Base-by-base conservation (phyloP, 1,140 invertebrate genomes). In the Pentalonia nigronervosa region DNA sequence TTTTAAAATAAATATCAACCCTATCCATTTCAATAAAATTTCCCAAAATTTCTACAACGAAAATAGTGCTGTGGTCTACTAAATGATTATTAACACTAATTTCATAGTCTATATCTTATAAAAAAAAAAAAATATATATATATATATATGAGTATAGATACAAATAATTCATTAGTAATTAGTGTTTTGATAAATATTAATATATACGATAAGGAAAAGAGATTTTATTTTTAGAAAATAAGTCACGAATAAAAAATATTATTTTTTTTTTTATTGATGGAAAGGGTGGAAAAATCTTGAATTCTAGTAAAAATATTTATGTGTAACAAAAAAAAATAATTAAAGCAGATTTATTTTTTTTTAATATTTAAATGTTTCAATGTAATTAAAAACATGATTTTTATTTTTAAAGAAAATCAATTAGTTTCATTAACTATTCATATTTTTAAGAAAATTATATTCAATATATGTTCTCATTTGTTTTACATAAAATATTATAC, bases 151-250 rank as follows among this genome's bases (percentile, higher is more conserved):
- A 86, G 8, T 2, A 8, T 45, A 86, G 45, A 30, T 14, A 86
- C 45, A 86, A 86, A 86, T 86, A 86, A 86, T n/a, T 47, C 45
- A 86, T 86, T 86, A 86, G 84, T 47, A 14, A 86, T 86, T 86
- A 86, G 84, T 47, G 25, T 86, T 86, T 86, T 45, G 84, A 86
- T 47, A 47, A 86, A n/a, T 11, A 86, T 86, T 86, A 86, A 86
- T 86, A 45, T 86, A 86, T 41, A 86, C 25, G 47, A 47, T 47
- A 45, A 25, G 45, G 23, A 45, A 86, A 25, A 25, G 3, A 30
- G 0, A 30, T 47, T 48, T 86, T 86, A 6, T 86, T 84, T 86
- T 41, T 36, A 34, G 56, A 36, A 47, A 11, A 17, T 30, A 86
- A 86, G 23, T 86, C 84, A 86, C 6, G 30, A 23, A 86, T 25